Evolutionary conservation across 2,113 vertebrate genomes (phyloP), one percentile per base, ranked within the genome.

Genomic region (Rousettus leschenaultii): DNA sequence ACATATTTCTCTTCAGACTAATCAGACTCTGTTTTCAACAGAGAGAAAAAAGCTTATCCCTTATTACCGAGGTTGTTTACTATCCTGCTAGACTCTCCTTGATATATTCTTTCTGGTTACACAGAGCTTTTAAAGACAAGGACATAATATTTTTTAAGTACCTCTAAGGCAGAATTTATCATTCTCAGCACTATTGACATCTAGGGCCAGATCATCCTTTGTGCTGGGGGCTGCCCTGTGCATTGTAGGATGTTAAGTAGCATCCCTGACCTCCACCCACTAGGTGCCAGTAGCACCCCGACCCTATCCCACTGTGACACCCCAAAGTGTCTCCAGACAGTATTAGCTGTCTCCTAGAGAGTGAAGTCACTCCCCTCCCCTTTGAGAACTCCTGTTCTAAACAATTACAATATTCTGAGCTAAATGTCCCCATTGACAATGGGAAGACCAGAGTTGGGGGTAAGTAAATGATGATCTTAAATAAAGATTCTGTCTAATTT

Each of bases 61-160:
- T 61, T 45, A 6, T 30, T 14, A 6, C 73, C 48, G 38, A 86
- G 68, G 33, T 22, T 28, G 10, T 28, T 77, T 30, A 30, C 84
- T n/a, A 12, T 35, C 18, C 51, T 89, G 68, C 48, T 43, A 26
- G 40, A 22, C 26, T 68, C 35, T 48, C 35, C 43, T 59, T 82
- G 66, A 57, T 73, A 70, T 3, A 53, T 28, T 43, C 68, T 74
- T 80, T 19, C 57, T 15, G 43, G 57, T 61, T 63, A 79, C 33
- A 8, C 24, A 82, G 73, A 78, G 48, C 18, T 57, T 94, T 59
- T 77, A 59, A 82, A 68, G 61, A 77, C 28, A 71, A 91, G 65
- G 35, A 68, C 16, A 26, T 18, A 11, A 7, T 28, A 33, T 55
- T 45, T 86, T 75, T 43, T 16, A 82, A 45, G 19, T 7, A 22